A percentile compares a stretch with the other conserved stretches of the same genome.
Evolutionary conservation across 2,113 vertebrate species (phyloP).

Genomic region (Ornithorhynchus anatinus): DNA sequence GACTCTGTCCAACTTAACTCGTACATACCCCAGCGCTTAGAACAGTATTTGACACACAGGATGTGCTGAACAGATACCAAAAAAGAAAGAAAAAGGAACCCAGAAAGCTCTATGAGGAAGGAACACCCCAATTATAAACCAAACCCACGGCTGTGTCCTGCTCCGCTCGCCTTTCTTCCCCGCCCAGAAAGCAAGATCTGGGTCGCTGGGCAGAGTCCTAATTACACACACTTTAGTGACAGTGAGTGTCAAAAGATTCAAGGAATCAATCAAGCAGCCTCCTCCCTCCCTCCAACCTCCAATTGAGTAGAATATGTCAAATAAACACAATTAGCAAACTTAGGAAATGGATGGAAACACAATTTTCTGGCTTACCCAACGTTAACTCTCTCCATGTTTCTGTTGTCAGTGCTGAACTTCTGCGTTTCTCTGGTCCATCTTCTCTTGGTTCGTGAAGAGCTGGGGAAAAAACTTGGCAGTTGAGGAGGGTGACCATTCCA

Average conservation of each 20-base stretch:
- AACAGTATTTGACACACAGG: no score
- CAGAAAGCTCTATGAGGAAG: not conserved
- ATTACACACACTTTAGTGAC: conserved; percentile 40
- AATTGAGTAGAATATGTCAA: not conserved
- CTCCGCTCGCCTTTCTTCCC: not conserved
- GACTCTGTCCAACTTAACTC: no score
- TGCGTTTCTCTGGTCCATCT: not conserved
- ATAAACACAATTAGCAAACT: not conserved
- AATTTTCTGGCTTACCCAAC: not conserved
- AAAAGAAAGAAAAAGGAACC: not conserved
- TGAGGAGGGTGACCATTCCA: no score
- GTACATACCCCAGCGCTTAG: no score
- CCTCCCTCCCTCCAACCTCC: not conserved
- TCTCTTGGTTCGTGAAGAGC: not conserved
- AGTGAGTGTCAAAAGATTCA: conserved; percentile 39
- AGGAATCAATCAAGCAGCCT: conserved; percentile 8
- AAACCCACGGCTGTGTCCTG: accelerated
- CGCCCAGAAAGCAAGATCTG: not conserved
- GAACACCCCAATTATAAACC: not conserved
- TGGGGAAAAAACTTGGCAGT: not conserved
- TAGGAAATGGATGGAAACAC: not conserved
- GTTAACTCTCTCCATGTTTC: not conserved
- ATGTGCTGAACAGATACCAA: no score
- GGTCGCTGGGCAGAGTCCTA: conserved; percentile 32
- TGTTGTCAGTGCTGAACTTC: not conserved